These are phyloP conservation scores for Cavia aperea DNA, from an alignment of 2,113 vertebrate genomes.

Conservation along the genomic window DNA sequence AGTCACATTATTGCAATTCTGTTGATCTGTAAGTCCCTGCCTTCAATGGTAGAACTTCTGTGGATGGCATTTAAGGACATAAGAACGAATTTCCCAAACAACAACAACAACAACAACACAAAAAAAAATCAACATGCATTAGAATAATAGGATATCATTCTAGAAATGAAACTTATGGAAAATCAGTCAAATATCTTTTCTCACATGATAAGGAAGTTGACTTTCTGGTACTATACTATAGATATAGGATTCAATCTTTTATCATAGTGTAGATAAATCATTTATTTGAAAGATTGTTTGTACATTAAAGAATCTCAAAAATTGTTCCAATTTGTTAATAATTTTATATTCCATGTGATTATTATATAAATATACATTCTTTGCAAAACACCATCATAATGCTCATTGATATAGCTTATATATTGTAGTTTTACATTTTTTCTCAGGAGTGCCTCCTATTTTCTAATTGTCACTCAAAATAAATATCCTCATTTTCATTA, in stretches of 20 bases:
- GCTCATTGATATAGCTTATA: background rate
- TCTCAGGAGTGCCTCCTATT: background rate
- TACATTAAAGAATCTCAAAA: background rate
- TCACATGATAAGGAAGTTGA: background rate
- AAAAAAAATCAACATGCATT: background rate
- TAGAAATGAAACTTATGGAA: background rate
- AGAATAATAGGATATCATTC: background rate
- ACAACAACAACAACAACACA: background rate
- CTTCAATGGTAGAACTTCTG: background rate
- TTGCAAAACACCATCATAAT: background rate
- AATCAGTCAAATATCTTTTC: background rate
- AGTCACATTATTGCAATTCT: background rate
- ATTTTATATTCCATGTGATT: background rate
- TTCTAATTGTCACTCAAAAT: background rate
- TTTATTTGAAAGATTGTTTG: slow-evolving; percentile 14
- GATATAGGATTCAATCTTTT: background rate
- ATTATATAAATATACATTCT: background rate
- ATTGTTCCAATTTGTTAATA: background rate
- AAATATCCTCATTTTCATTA: background rate
- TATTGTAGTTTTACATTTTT: background rate
- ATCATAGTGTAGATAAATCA: background rate
- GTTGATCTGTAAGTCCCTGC: background rate
- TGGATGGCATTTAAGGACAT: background rate
- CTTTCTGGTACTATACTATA: background rate
- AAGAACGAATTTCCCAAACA: background rate